phyloP scores from a whole-genome alignment of 2,113 vertebrate species.

The Sigmodon hispidus region DNA sequence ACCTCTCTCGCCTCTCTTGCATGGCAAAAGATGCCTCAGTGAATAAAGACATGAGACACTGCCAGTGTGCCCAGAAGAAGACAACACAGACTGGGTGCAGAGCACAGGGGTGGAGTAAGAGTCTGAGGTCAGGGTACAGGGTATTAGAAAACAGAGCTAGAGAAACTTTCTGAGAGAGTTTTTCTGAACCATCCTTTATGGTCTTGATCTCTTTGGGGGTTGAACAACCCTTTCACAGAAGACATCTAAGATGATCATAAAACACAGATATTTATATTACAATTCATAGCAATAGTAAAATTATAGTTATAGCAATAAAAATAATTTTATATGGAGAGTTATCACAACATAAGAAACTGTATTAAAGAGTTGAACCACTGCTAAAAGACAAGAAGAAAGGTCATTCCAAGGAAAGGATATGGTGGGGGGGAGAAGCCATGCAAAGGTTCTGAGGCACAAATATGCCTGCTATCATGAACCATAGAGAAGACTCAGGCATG shows the following conservation, averaged over 20 bases:
- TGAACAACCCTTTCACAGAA: background rate
- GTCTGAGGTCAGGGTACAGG: background rate
- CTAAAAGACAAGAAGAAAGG: background rate
- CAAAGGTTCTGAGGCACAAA: background rate
- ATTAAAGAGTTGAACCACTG: background rate
- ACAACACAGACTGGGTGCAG: accelerated
- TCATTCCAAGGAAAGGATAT: background rate
- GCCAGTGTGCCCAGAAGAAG: background rate
- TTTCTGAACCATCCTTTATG: background rate
- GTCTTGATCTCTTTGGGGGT: background rate
- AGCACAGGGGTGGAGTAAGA: background rate
- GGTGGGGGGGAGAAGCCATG: background rate
- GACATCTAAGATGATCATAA: background rate
- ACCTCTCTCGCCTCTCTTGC: too few relatives aligned
- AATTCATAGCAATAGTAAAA: background rate
- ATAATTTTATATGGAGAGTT: background rate
- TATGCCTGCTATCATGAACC: background rate
- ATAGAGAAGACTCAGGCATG: background rate
- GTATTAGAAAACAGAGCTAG: background rate
- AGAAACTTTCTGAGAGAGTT: background rate
- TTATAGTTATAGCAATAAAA: background rate
- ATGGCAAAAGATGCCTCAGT: background rate
- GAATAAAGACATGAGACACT: background rate
- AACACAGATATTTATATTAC: background rate
- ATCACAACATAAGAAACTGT: background rate